These are phyloP conservation scores for Eciton burchellii DNA, from an alignment of 1,140 invertebrate genomes.

Conservation along the genomic window DNA sequence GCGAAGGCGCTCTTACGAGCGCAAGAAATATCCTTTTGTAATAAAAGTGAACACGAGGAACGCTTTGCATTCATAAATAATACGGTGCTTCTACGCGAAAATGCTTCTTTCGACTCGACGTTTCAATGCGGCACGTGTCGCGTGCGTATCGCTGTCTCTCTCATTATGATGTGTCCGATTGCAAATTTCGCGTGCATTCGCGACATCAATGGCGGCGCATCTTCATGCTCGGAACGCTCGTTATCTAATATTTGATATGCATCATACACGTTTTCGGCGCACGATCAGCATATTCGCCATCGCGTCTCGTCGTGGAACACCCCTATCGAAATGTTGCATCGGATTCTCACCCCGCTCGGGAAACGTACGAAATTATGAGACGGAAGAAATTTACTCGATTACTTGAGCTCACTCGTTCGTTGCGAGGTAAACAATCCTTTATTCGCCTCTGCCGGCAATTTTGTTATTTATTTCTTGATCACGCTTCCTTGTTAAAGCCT, in stretches of 20 bases:
- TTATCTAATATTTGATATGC: slow-evolving; percentile 42
- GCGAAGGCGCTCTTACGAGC: background rate
- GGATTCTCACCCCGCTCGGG: background rate
- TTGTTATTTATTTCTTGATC: no score
- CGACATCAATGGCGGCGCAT: background rate
- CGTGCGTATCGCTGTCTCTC: no score
- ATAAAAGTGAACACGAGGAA: background rate
- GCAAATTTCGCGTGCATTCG: background rate
- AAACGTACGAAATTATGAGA: background rate
- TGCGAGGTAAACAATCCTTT: no score
- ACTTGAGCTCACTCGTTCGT: background rate
- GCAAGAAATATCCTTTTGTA: slow-evolving; percentile 10
- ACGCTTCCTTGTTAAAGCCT: no score
- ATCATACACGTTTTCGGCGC: slow-evolving; percentile 7
- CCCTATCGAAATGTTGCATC: slow-evolving; percentile 16
- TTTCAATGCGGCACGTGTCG: no score
- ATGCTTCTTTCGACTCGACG: no score
- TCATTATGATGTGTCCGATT: no score
- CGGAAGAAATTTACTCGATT: background rate
- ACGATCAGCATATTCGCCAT: background rate
- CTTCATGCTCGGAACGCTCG: background rate
- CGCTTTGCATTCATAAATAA: no score
- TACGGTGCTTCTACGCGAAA: no score
- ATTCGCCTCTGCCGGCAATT: no score
- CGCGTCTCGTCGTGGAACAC: background rate